These are phyloP conservation scores for Lutraria rhynchaena DNA, from an alignment of 1,140 invertebrate species.

Conservation along the genomic window DNA sequence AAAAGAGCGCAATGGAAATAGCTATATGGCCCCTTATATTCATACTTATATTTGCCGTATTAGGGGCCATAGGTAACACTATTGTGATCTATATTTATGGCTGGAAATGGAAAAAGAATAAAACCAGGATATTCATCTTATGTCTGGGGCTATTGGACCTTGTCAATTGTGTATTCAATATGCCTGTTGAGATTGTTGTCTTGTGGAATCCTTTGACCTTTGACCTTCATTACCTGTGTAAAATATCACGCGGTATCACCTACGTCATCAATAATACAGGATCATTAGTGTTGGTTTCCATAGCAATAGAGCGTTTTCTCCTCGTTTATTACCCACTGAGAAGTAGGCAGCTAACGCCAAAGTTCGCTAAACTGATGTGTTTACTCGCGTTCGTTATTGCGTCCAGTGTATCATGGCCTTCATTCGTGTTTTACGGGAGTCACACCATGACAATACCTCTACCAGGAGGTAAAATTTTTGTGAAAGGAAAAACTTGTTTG, in stretches of 20 bases:
- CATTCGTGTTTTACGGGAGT: slow-evolving; percentile 49
- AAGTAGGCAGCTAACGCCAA: slow-evolving; percentile 33
- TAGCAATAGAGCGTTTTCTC: slow-evolving; percentile 54
- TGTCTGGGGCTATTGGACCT: slow-evolving; percentile 34
- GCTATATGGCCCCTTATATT: slow-evolving; percentile 40
- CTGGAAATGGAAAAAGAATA: slow-evolving; percentile 50
- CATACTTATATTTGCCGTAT: slow-evolving; percentile 9
- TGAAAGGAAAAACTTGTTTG: slow-evolving; percentile 42
- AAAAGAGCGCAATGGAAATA: slow-evolving; percentile 3
- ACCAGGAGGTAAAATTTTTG: background rate
- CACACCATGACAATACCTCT: slow-evolving; percentile 17
- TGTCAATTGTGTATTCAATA: slow-evolving; percentile 51
- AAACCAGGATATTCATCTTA: slow-evolving; percentile 47
- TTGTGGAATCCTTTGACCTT: slow-evolving; percentile 25
- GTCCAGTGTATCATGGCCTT: slow-evolving; percentile 28
- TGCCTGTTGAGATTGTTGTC: slow-evolving; percentile 46
- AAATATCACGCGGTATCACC: slow-evolving; percentile 36
- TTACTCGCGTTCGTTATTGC: slow-evolving; percentile 27
- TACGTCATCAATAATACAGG: slow-evolving; percentile 57
- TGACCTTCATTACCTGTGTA: slow-evolving; percentile 44
- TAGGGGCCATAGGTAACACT: slow-evolving; percentile 44
- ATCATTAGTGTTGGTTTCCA: slow-evolving; percentile 35
- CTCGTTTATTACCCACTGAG: slow-evolving; percentile 47
- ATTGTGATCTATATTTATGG: slow-evolving; percentile 47
- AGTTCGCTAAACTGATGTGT: slow-evolving; percentile 50